A percentile compares a stretch with the other conserved stretches of the same genome.
These are phyloP conservation scores for Athrips mouffetella DNA, from an alignment of 2,888 invertebrate species.

Conservation along the genomic window DNA sequence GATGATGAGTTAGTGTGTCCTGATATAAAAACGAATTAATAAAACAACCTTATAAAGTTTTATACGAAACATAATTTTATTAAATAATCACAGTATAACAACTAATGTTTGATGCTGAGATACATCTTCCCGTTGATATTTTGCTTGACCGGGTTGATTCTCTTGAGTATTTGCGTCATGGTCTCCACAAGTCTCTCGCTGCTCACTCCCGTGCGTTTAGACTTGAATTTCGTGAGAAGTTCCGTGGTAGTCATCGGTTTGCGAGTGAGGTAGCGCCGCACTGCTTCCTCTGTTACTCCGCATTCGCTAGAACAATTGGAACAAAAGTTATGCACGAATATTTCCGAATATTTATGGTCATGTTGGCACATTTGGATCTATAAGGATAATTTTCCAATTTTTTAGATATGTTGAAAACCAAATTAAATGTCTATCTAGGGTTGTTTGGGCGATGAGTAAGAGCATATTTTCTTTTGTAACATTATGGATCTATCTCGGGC, in stretches of 20 bases:
- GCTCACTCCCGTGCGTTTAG: constrained; percentile 93
- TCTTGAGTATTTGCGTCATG: constrained; percentile 96
- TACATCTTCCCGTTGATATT: constrained; percentile 97
- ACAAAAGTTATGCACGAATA: no score
- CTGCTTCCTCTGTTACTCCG: constrained; percentile 96
- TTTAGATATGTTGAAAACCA: no score
- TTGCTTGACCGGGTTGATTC: constrained; percentile 95
- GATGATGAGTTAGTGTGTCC: no score
- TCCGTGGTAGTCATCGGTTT: constrained; percentile 99
- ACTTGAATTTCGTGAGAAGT: constrained; percentile 95
- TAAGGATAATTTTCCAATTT: no score
- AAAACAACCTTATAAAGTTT: no score
- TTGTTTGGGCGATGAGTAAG: no score
- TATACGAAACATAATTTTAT: background rate
- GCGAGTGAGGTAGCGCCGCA: constrained; percentile 94
- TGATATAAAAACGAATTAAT: no score
- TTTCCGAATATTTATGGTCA: no score
- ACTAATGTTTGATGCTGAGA: constrained; percentile 85
- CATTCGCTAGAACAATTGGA: constrained; percentile 81
- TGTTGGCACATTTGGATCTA: no score
- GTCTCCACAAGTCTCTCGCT: constrained; percentile 94
- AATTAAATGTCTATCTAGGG: no score
- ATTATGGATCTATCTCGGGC: no score
- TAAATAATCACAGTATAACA: background rate
- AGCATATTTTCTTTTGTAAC: no score